Conservation (phyloP, 2,113 vertebrate genomes). For the Anarhynchus alexandrinus region DNA sequence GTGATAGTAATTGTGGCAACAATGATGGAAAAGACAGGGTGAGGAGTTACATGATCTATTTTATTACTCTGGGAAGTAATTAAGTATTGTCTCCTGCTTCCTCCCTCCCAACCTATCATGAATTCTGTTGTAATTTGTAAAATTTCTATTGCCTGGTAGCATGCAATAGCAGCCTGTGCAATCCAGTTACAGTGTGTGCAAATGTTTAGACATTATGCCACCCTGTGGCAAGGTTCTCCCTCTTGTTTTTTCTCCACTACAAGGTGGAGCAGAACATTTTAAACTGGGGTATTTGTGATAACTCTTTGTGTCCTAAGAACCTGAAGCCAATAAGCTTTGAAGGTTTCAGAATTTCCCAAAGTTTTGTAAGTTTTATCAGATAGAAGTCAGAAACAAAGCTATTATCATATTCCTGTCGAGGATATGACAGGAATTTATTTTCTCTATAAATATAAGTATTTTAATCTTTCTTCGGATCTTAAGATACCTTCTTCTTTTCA, state of each 20-base stretch:
- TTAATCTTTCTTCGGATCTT: not conserved
- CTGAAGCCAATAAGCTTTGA: not conserved
- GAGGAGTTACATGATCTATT: not conserved
- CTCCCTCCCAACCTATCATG: not conserved
- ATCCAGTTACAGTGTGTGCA: accelerated
- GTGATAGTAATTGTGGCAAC: not conserved
- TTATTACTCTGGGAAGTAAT: not conserved
- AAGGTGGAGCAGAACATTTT: not conserved
- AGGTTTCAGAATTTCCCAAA: not conserved
- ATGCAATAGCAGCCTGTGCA: not conserved
- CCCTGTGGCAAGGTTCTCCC: accelerated
- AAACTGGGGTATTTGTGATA: not conserved
- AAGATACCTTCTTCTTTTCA: not conserved
- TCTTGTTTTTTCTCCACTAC: not conserved
- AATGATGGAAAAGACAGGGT: not conserved
- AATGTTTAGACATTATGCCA: not conserved
- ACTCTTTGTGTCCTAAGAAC: not conserved
- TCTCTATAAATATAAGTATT: not conserved
- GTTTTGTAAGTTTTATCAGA: not conserved
- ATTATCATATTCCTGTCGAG: not conserved
- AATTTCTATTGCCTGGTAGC: not conserved
- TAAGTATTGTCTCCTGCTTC: not conserved
- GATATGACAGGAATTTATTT: not conserved
- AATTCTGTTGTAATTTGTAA: not conserved
- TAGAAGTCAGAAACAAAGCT: not conserved